phyloP scores from a whole-genome alignment of 2,113 vertebrate genomes.

The Tursiops truncatus region DNA sequence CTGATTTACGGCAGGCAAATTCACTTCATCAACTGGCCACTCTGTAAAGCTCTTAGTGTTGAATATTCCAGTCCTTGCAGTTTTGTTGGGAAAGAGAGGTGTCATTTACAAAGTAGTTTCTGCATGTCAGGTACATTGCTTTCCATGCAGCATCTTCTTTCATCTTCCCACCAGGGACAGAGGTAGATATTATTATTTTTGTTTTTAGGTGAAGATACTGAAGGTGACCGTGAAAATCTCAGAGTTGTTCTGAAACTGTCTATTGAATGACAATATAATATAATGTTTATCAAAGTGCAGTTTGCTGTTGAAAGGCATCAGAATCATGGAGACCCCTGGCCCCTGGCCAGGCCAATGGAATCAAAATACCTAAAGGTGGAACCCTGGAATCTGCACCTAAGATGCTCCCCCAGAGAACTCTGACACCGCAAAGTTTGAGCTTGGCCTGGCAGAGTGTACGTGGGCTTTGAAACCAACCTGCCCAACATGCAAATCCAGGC shows the following conservation, averaged over 20 bases:
- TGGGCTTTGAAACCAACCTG: background rate
- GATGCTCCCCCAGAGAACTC: background rate
- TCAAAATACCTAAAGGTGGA: background rate
- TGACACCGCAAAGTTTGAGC: background rate
- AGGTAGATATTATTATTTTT: background rate
- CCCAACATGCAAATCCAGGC: background rate
- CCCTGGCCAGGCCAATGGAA: background rate
- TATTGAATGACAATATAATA: background rate
- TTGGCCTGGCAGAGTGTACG: background rate
- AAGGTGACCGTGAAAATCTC: background rate
- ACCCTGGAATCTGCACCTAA: background rate
- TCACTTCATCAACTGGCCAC: background rate
- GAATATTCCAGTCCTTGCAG: background rate
- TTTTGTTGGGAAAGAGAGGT: background rate
- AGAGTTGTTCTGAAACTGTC: background rate
- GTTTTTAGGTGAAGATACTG: background rate
- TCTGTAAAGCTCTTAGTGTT: background rate
- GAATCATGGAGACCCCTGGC: background rate
- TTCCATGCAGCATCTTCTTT: background rate
- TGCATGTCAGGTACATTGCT: background rate
- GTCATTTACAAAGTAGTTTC: background rate
- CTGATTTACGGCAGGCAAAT: background rate
- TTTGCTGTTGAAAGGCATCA: background rate
- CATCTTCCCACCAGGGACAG: background rate
- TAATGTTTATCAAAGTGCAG: background rate